Conservation (phyloP, 2,888 invertebrate species). For the Rutpela maculata region DNA sequence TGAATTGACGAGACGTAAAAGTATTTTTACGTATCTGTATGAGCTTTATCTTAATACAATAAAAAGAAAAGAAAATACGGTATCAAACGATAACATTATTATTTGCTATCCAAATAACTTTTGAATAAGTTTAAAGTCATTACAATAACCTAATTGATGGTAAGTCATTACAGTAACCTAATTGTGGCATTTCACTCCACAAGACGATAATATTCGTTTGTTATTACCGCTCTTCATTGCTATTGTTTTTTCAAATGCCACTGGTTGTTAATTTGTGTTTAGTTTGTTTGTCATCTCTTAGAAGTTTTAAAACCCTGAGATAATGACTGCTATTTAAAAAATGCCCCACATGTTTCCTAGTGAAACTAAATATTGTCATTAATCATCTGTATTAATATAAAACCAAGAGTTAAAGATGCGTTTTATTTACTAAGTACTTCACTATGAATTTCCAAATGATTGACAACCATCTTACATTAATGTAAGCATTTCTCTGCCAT, state of each 20-base stretch:
- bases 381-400: background rate
- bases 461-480: no score
- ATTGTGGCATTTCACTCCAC: background rate
- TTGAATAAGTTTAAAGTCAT: no score
- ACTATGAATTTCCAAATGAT: no score
- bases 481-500: no score
- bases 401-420: background rate
- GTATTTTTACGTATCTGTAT: no score
- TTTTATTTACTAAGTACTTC: background rate
- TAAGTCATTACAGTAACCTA: no score
- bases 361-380: background rate
- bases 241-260: background rate
- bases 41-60: no score
- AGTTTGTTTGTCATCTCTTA: background rate
- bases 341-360: background rate
- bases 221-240: background rate
- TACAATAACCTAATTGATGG: no score
- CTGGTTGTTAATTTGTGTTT: background rate
- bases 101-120: no score
- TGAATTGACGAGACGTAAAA: no score
- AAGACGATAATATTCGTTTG: background rate
- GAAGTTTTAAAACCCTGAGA: constrained; percentile 1
- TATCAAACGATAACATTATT: no score
- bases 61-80: no score
- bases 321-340: background rate